Percentiles rank a stretch among this genome's conserved stretches.
Conservation (phyloP, 2,113 vertebrate species). For the Tachycineta bicolor region DNA sequence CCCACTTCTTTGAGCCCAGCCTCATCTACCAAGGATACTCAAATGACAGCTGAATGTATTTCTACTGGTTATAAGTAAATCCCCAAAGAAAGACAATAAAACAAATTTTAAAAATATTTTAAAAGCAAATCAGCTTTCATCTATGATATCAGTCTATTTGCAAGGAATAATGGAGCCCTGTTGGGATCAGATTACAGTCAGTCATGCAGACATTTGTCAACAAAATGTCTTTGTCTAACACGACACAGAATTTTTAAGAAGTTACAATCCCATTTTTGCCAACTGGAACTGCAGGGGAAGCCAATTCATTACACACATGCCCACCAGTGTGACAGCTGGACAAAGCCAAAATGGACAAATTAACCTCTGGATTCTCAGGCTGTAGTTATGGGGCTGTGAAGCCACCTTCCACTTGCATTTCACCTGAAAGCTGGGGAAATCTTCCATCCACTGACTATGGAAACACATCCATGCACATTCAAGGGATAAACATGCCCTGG, state of each 20-base stretch:
- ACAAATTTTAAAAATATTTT: neutral
- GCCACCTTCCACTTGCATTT: neutral
- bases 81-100: neutral
- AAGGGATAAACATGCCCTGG: neutral
- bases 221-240: neutral
- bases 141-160: neutral
- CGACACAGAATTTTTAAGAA: neutral
- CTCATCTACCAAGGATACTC: neutral
- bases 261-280: neutral
- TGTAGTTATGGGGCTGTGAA: neutral
- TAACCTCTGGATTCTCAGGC: neutral
- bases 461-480: neutral
- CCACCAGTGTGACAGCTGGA: neutral
- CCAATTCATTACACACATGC: rapidly evolving
- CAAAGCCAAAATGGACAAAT: neutral
- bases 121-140: neutral
- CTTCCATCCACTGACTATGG: neutral
- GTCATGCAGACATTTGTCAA: neutral
- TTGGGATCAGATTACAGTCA: neutral
- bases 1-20: neutral
- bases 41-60: neutral
- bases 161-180: neutral
- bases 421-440: neutral
- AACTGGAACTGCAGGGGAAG: neutral
- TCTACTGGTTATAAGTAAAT: neutral